Conservation (phyloP, 2,113 vertebrate species). For the Syrmaticus mikado region DNA sequence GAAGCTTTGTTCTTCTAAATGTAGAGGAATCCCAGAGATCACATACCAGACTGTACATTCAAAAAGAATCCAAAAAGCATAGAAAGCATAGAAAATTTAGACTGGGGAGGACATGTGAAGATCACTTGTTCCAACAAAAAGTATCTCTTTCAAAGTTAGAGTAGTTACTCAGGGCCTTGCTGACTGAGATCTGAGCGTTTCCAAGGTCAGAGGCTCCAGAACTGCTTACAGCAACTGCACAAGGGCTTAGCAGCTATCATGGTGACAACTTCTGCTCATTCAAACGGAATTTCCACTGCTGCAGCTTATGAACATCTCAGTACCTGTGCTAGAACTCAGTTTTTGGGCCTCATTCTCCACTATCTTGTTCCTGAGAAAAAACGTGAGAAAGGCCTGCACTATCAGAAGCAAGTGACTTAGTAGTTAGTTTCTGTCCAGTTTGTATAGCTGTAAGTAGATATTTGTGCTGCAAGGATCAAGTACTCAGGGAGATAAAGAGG, state of each 20-base stretch:
- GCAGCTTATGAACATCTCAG: rapidly evolving
- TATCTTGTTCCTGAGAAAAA: not conserved
- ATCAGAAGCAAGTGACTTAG: not conserved
- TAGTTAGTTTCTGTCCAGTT: not conserved
- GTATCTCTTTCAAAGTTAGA: not conserved
- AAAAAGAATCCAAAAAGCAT: not conserved
- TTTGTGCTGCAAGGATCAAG: not conserved
- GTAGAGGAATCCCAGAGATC: not conserved
- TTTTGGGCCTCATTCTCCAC: not conserved
- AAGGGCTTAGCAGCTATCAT: not conserved
- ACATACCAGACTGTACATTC: not conserved
- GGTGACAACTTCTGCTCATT: not conserved
- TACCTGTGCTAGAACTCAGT: not conserved
- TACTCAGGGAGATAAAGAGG: not conserved
- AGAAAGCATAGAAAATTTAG: not conserved
- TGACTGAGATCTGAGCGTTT: not conserved
- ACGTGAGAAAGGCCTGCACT: not conserved
- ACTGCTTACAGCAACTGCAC: rapidly evolving
- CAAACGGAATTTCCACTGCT: not conserved
- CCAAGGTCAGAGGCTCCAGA: not conserved
- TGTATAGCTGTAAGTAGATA: not conserved
- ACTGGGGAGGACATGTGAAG: not conserved
- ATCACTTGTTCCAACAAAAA: not conserved
- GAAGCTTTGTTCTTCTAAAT: not conserved
- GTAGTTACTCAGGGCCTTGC: not conserved